Conservation (phyloP, 2,888 invertebrate species). For the Drosophila engyochracea region DNA sequence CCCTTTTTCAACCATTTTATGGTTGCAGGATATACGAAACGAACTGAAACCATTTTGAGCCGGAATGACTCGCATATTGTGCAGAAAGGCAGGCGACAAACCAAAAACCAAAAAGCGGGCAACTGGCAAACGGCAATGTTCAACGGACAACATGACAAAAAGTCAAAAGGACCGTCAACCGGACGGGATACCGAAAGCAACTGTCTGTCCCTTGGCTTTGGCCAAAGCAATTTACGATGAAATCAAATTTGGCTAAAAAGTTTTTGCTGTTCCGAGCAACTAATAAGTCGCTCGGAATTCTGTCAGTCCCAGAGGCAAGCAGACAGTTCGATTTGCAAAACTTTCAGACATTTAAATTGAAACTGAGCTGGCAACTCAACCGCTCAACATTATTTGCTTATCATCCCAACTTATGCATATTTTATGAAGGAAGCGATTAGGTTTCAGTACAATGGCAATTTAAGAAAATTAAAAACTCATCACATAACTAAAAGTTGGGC, state of each 20-base stretch:
- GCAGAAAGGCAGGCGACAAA: slow-evolving; percentile 22
- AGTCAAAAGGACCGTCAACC: slow-evolving; percentile 45
- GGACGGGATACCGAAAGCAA: slow-evolving; percentile 33
- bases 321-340: slow-evolving; percentile 27
- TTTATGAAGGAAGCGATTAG: slow-evolving; percentile 5
- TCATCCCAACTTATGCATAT: slow-evolving; percentile 4
- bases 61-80: slow-evolving; percentile 38
- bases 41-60: slow-evolving; percentile 16
- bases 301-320: neutral
- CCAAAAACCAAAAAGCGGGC: slow-evolving; percentile 8
- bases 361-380: neutral
- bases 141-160: slow-evolving; percentile 38
- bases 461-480: slow-evolving; percentile 18
- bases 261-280: slow-evolving; percentile 30
- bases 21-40: slow-evolving; percentile 6
- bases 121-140: slow-evolving; percentile 4
- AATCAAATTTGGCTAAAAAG: slow-evolving; percentile 66
- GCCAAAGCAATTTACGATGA: slow-evolving; percentile 51
- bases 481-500: neutral
- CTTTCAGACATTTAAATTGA: slow-evolving; percentile 6
- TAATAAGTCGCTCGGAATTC: slow-evolving; percentile 39
- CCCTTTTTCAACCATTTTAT: neutral
- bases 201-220: slow-evolving; percentile 31
- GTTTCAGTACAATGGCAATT: neutral
- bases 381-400: neutral